Evolutionary conservation across 2,888 invertebrate species (phyloP), one percentile per base, ranked within the genome.

Genomic region (Sinohyriopsis cumingii): DNA sequence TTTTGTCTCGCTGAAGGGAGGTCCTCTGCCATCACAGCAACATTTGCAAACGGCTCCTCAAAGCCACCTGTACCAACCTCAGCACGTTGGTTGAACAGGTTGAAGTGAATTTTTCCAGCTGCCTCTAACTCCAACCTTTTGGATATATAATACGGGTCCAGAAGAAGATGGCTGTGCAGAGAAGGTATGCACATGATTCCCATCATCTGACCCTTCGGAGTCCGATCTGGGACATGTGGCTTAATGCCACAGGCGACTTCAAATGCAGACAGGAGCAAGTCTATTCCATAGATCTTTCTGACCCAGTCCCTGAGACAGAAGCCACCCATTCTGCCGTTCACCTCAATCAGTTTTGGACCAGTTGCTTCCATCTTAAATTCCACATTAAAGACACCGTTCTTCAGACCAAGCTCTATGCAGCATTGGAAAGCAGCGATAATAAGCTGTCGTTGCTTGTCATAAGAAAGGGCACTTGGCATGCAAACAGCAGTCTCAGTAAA

Each of bases 401-500:
- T 59, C 55, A 63, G 59, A 56, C 65, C 45, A 45, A 45, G 45
- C 45, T 45, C 45, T 15, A 45, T 45, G 45, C 45, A 45, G 45
- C 45, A 45, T 15, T 45, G 45, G 45, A 15, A 45, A 3, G 78
- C 80, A 4, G 80, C 75, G 0, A 70, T 73, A 20, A 77, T 68
- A 6, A 80, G 68, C 62, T 82, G 82, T 1, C 72, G 75, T 24
- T 73, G 68, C 62, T 79, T 76, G 57, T 79, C 79, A 19, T 55
- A 33, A 19, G 77, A 78, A 20, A 80, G 62, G 12, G 64, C 67
- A 1, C 78, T 75, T 3, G 84, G 84, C 83, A 83, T 80, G 1
- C 63, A 67, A 0, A 82, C 76, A 0, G 79, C 72, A 1, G 82
- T 83, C 73, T 82, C 83, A 19, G 75, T 77, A 56, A 72, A 81